Evolutionary conservation across 35 echinoderm and acorn worm genomes (phyloP).

Genomic region (Apostichopus californicus): DNA sequence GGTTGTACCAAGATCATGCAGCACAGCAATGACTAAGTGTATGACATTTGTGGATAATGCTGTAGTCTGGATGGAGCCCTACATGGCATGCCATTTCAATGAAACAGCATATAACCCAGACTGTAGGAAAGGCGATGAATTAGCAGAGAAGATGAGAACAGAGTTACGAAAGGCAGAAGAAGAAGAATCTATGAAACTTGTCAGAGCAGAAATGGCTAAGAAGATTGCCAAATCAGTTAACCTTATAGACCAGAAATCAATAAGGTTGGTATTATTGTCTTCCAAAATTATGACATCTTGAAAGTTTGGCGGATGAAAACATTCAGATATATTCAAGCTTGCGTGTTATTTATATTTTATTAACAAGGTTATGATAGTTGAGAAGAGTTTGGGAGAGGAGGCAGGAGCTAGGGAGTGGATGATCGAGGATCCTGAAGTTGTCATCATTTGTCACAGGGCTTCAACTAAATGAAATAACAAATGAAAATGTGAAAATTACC

Average conservation of each 20-base stretch:
- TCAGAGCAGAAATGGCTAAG: constrained; percentile 10
- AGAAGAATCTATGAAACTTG: neutral
- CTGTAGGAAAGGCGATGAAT: neutral
- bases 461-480: no score
- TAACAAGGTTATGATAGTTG: no score
- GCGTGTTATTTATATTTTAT: no score
- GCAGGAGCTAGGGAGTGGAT: no score
- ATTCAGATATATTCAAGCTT: no score
- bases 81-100: neutral
- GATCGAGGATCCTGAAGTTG: no score
- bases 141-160: neutral
- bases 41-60: constrained; percentile 30
- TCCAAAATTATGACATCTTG: no score
- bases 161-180: neutral
- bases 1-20: constrained; percentile 4
- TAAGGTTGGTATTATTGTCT: neutral
- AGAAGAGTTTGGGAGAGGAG: no score
- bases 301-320: no score
- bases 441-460: no score
- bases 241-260: constrained; percentile 22
- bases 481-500: no score
- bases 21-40: constrained; percentile 28
- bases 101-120: constrained; percentile 32
- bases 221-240: neutral
- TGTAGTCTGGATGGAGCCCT: constrained; percentile 30